phyloP scores from a whole-genome alignment of 2,113 vertebrate genomes.

The Coptodon bakossiorum region DNA sequence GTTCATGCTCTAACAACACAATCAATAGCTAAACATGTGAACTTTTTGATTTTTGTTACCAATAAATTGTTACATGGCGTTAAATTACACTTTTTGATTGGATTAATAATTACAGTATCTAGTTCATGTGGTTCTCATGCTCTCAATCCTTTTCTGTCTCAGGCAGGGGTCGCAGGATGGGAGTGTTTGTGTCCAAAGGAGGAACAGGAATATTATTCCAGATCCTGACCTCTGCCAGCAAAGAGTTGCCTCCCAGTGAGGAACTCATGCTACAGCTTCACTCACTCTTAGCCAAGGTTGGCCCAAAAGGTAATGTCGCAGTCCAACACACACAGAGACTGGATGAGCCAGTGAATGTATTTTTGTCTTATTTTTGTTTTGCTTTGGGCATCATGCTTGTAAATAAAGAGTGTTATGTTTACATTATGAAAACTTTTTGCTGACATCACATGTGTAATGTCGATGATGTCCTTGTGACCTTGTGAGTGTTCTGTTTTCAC shows the following conservation, averaged over 20 bases:
- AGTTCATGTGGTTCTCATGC: neutral
- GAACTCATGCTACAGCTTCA: constrained; percentile 92
- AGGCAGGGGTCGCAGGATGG: constrained; percentile 86
- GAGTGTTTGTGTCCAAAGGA: constrained; percentile 86
- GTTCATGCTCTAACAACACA: neutral
- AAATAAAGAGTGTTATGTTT: neutral
- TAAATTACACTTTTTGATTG: neutral
- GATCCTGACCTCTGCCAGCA: constrained; percentile 80
- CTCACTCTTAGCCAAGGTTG: constrained; percentile 89
- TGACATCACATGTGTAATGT: neutral
- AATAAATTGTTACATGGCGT: neutral
- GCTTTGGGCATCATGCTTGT: neutral
- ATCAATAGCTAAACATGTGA: neutral
- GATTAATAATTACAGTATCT: neutral
- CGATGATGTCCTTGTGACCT: neutral
- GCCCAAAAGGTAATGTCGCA: constrained; percentile 82
- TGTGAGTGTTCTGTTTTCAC: neutral
- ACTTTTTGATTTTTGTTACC: neutral
- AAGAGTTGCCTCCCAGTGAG: constrained; percentile 81
- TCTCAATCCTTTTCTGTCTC: constrained; percentile 6
- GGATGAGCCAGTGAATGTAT: neutral
- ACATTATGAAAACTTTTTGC: neutral
- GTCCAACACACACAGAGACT: neutral
- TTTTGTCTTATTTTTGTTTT: neutral
- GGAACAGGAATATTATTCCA: constrained; percentile 88